Conservation (phyloP, 2,113 vertebrate genomes). For the Tachycineta bicolor region DNA sequence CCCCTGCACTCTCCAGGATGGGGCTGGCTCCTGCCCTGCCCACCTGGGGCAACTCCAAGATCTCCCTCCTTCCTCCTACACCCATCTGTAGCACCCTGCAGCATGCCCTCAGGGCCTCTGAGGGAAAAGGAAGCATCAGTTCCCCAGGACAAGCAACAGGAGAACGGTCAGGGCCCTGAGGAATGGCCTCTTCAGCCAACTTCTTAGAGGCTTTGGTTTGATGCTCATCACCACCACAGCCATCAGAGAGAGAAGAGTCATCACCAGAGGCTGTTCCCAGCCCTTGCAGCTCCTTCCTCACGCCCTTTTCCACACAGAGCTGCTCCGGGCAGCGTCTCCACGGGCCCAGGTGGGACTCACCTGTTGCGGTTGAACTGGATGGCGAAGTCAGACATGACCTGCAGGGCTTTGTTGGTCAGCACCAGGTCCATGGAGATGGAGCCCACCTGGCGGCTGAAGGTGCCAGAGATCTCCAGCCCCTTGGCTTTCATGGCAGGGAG, state of each 20-base stretch:
- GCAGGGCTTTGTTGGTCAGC: conserved; percentile 95
- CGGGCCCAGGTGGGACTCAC: conserved; percentile 32
- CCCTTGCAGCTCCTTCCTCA: neutral
- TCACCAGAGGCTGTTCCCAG: conserved; percentile 65
- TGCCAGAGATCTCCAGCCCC: conserved; percentile 93
- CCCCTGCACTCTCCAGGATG: neutral
- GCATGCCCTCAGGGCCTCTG: neutral
- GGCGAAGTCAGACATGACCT: conserved; percentile 96
- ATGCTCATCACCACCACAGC: conserved; percentile 66
- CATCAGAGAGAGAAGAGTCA: conserved; percentile 69
- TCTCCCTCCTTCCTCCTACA: neutral
- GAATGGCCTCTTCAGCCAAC: conserved; percentile 78
- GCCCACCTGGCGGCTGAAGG: conserved; percentile 90
- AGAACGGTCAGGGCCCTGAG: neutral
- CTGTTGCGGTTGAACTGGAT: conserved; percentile 99
- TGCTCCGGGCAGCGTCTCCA: accelerated
- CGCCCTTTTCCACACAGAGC: accelerated
- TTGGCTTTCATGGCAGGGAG: conserved; percentile 97
- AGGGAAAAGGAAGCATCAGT: too few species aligned
- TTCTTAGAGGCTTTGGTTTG: conserved; percentile 79
- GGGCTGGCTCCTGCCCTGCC: neutral
- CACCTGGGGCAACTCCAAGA: neutral
- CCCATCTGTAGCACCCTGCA: neutral
- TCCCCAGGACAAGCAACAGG: neutral
- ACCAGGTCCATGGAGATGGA: conserved; percentile 93